These are phyloP conservation scores for Norana najaformis DNA, from an alignment of 2,888 invertebrate genomes.

Conservation along the genomic window DNA sequence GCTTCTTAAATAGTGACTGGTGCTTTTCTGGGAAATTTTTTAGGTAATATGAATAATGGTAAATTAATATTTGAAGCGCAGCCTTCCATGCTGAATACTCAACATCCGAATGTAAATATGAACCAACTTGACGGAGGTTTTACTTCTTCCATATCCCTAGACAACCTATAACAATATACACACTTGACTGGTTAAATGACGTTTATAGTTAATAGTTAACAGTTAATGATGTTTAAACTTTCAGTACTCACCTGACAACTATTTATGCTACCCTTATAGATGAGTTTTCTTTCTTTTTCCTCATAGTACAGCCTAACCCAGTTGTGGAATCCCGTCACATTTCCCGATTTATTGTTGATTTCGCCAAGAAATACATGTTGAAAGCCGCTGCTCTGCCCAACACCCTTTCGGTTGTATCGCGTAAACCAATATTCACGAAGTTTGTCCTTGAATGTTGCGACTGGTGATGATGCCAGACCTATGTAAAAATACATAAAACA, in stretches of 20 bases:
- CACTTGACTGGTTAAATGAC: neutral
- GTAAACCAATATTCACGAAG: conserved; percentile 67
- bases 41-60: too few relatives aligned
- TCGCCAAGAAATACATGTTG: conserved; percentile 91
- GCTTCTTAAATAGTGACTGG: too few relatives aligned
- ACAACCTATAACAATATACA: too few relatives aligned
- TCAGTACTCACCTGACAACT: conserved; percentile 8
- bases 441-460: conserved; percentile 51
- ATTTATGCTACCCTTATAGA: neutral
- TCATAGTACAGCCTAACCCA: conserved; percentile 84
- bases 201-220: neutral
- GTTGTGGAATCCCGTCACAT: conserved; percentile 83
- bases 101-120: too few relatives aligned
- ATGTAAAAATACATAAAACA: neutral
- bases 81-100: too few relatives aligned
- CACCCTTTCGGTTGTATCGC: conserved; percentile 71
- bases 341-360: too few relatives aligned
- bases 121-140: too few relatives aligned
- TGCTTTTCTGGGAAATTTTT: too few relatives aligned
- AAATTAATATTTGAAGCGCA: too few relatives aligned
- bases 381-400: conserved; percentile 81
- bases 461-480: conserved; percentile 18
- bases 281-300: conserved; percentile 66
- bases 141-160: too few relatives aligned
- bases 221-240: too few relatives aligned